phyloP scores from a whole-genome alignment of 2,797 vertebrate species.

The Muraenolepis orangiensis region DNA sequence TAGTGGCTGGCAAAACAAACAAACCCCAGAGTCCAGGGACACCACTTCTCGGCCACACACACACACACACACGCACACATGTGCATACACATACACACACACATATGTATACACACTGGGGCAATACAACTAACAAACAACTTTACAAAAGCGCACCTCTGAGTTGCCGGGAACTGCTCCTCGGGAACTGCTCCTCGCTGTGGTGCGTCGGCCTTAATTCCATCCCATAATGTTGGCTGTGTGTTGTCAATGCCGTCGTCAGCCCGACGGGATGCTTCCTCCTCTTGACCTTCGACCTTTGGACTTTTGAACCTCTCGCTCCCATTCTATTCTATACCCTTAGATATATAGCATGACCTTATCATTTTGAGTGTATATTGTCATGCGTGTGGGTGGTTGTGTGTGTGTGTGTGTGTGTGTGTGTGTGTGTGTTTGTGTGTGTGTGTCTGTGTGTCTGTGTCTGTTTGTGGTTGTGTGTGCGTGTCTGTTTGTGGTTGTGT shows the following conservation, averaged over 20 bases:
- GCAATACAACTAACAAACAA: neutral
- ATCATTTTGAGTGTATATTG: neutral
- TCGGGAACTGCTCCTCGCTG: neutral
- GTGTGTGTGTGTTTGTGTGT: constrained; percentile 21
- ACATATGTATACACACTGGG: neutral
- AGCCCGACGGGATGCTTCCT: neutral
- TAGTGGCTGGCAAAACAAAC: neutral
- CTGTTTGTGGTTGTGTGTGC: too few species aligned
- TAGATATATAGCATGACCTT: neutral
- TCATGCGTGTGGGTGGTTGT: neutral
- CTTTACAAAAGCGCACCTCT: neutral
- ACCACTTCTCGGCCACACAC: neutral
- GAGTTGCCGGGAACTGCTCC: neutral
- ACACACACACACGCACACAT: neutral
- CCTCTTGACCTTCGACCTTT: neutral
- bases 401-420: constrained; percentile 6
- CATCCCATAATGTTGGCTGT: neutral
- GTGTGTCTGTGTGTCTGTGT: constrained; percentile 11
- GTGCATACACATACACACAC: neutral
- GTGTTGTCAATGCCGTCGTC: neutral
- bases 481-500: constrained; percentile 9
- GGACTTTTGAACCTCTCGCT: neutral
- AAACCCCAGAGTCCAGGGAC: neutral
- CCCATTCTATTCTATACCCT: neutral
- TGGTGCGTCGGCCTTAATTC: neutral